These are phyloP conservation scores for Alentia gelatinosa DNA, from an alignment of 2,888 invertebrate species.

Conservation along the genomic window DNA sequence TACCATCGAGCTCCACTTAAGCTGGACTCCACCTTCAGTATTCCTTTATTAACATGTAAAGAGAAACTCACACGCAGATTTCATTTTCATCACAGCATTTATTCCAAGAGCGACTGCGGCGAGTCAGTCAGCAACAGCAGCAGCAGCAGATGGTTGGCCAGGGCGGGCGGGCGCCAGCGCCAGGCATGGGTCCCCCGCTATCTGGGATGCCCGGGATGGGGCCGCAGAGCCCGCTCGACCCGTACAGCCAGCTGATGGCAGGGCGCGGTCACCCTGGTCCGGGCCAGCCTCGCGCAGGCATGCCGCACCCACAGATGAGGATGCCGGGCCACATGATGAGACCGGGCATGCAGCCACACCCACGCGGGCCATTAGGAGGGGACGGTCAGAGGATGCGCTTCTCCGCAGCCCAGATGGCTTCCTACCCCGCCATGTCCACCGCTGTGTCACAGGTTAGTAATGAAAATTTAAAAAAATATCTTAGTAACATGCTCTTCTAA, in stretches of 20 bases:
- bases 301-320: not conserved
- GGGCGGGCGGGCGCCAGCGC: conserved; percentile 27
- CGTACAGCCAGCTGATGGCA: conserved; percentile 44
- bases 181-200: conserved; percentile 13
- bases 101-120: conserved; percentile 78
- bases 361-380: not conserved
- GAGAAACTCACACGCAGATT: not conserved
- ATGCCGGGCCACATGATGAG: not conserved
- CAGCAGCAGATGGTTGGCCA: conserved; percentile 55
- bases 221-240: conserved; percentile 32
- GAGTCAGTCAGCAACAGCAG: conserved; percentile 57
- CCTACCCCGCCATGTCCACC: not conserved
- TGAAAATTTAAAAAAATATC: too few species aligned
- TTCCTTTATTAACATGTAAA: too few species aligned
- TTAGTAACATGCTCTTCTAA: too few species aligned
- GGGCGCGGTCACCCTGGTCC: not conserved
- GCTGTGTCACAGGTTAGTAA: not conserved
- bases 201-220: conserved; percentile 26
- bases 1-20: too few species aligned
- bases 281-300: conserved; percentile 29
- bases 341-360: not conserved
- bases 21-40: too few species aligned
- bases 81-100: conserved; percentile 62
- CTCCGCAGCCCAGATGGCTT: not conserved
- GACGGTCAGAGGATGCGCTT: not conserved